phyloP scores from a whole-genome alignment of 2,797 vertebrate genomes.

The Cichlasoma orientale region DNA sequence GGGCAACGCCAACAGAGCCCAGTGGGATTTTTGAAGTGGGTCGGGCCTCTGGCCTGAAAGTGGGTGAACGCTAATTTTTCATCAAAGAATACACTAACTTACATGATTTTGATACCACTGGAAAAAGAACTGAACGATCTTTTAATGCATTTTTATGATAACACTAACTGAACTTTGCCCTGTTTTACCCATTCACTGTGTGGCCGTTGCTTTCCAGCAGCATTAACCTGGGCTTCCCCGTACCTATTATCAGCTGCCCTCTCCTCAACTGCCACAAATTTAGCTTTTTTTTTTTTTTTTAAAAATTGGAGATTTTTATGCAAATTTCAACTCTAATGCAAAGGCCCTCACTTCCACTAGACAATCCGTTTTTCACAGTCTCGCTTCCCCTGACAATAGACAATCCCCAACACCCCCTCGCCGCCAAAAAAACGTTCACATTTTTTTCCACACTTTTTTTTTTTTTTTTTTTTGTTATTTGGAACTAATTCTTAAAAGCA shows the following conservation, averaged over 20 bases:
- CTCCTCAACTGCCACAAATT: slow-evolving; percentile 27
- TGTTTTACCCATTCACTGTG: no score
- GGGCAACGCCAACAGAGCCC: no score
- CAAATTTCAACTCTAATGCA: slow-evolving; percentile 53
- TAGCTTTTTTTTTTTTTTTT: neutral
- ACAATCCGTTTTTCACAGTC: slow-evolving; percentile 59
- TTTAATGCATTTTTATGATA: no score
- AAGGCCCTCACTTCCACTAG: slow-evolving; percentile 48
- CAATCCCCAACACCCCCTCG: slow-evolving; percentile 30
- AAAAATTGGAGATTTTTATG: slow-evolving; percentile 45
- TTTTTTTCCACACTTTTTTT: slow-evolving; percentile 49
- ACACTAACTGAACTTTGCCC: no score
- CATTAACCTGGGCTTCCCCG: no score
- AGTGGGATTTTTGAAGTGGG: no score
- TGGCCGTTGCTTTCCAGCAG: no score
- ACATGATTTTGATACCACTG: no score
- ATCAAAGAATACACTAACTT: no score
- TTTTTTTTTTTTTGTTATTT: slow-evolving; percentile 69
- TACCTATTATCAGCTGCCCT: neutral
- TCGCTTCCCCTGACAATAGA: slow-evolving; percentile 57
- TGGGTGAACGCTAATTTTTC: no score
- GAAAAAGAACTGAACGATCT: no score
- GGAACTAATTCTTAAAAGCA: slow-evolving; percentile 75
- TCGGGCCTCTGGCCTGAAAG: no score
- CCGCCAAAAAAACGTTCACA: slow-evolving; percentile 45